These are phyloP conservation scores for Chironomus riparius DNA, from an alignment of 2,888 invertebrate genomes.

Conservation along the genomic window DNA sequence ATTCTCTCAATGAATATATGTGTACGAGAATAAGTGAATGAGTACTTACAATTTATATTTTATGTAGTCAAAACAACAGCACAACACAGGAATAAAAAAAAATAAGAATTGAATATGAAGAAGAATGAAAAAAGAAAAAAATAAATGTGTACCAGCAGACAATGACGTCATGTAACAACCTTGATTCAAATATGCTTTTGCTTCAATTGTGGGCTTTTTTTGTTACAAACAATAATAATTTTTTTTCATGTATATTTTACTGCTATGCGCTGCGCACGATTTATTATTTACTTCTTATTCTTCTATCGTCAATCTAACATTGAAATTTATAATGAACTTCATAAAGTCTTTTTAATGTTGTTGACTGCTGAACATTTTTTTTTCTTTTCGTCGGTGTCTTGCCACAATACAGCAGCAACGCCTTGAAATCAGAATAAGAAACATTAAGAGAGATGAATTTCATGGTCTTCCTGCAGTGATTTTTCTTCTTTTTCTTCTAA, in stretches of 20 bases:
- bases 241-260: background rate
- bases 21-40: background rate
- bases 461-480: slow-evolving; percentile 3
- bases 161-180: slow-evolving; percentile 21
- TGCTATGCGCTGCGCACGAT: slow-evolving; percentile 1
- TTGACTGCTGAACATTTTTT: background rate
- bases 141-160: slow-evolving; percentile 13
- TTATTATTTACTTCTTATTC: background rate
- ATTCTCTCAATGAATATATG: background rate
- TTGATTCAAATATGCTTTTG: slow-evolving; percentile 9
- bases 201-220: slow-evolving; percentile 17
- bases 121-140: background rate
- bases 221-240: background rate
- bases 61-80: background rate
- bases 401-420: background rate
- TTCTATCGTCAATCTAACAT: background rate
- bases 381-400: background rate
- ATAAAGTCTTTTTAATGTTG: background rate
- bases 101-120: background rate
- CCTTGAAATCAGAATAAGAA: background rate
- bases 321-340: slow-evolving; percentile 8
- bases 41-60: background rate
- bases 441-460: background rate
- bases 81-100: background rate
- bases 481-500: background rate